Base-by-base conservation (phyloP, 2,797 vertebrate genomes). In the Lithobates sylvaticus region DNA sequence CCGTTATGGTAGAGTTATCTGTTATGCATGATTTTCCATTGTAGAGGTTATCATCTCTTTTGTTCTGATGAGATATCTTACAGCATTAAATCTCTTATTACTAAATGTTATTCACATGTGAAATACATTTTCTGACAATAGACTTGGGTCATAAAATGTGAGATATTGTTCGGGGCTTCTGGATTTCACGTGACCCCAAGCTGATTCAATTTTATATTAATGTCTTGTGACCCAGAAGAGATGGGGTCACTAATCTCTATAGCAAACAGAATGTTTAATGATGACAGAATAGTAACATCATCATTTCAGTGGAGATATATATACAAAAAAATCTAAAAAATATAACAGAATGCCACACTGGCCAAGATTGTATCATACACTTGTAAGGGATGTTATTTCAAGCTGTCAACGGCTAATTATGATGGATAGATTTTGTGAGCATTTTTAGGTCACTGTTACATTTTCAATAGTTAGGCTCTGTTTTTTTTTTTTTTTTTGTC, bases 191-290 rank as follows among this genome's bases (percentile, higher is more conserved):
- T 73, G n/a, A 81, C 47, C 23, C 29, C 12, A 32, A 36, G 69
- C 34, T 71, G 21, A 74, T 34, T 70, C 78, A 72, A 72, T 71
- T n/a, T 73, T 15, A 64, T 73, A 73, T 82, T 82, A 82, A 82
- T 82, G 36, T 29, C 54, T 44, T 73, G 36, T 82, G 80, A 82
- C 70, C 80, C 80, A 65, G 61, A 73, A 82, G 69, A 82, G 69
- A 82, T 54, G 54, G 77, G 80, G 69, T 82, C 80, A 82, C 50
- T 15, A 82, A 82, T 74, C 80, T 29, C 36, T 82, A 82, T 21
- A 42, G 47, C 34, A 61, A 54, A 73, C 0, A 39, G 36, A 44
- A 26, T 44, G n/a, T 26, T 73, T 12, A 73, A 44, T 23, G 34
- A 67, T 44, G 70, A 2, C 70, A 44, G 34, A n/a, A 73, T 64